These are phyloP conservation scores for Propsilocerus akamusi DNA, from an alignment of 1,140 invertebrate species.

Conservation along the genomic window DNA sequence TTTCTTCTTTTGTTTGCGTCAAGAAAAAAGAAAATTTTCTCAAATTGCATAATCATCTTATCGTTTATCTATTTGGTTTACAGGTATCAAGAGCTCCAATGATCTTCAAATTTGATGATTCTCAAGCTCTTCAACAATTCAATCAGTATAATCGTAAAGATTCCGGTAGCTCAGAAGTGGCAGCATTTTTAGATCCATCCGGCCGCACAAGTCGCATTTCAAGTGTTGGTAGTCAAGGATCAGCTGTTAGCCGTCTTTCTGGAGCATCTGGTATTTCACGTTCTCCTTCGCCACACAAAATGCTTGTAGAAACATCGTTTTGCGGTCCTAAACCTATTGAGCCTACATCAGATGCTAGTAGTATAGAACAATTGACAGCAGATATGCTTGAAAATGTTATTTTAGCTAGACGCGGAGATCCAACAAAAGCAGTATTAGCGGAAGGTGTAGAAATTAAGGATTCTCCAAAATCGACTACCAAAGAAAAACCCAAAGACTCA, in stretches of 20 bases:
- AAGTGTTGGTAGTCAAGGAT: conserved; percentile 48
- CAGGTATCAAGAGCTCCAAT: conserved; percentile 24
- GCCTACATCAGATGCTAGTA: conserved; percentile 21
- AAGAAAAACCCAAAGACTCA: conserved; percentile 11
- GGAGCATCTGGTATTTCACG: conserved; percentile 46
- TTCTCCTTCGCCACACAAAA: conserved; percentile 73
- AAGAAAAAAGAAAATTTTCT: too few species aligned
- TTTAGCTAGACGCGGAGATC: conserved; percentile 34
- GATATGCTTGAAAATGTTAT: conserved; percentile 44
- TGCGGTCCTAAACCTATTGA: conserved; percentile 61
- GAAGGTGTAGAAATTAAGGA: conserved; percentile 27
- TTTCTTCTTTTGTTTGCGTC: too few species aligned
- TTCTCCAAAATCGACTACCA: conserved; percentile 11
- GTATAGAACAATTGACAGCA: conserved; percentile 29
- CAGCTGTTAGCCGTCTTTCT: conserved; percentile 43
- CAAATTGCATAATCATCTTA: background rate
- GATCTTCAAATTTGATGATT: conserved; percentile 32
- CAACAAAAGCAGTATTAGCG: conserved; percentile 31
- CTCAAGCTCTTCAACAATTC: conserved; percentile 25
- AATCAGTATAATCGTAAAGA: conserved; percentile 52
- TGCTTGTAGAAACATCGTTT: conserved; percentile 73
- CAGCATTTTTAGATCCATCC: conserved; percentile 55
- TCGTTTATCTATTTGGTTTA: background rate
- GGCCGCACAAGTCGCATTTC: conserved; percentile 64
- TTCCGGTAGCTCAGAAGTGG: conserved; percentile 39